Evolutionary conservation across 2,113 vertebrate species (phyloP).

Genomic region (Ginglymostoma cirratum): DNA sequence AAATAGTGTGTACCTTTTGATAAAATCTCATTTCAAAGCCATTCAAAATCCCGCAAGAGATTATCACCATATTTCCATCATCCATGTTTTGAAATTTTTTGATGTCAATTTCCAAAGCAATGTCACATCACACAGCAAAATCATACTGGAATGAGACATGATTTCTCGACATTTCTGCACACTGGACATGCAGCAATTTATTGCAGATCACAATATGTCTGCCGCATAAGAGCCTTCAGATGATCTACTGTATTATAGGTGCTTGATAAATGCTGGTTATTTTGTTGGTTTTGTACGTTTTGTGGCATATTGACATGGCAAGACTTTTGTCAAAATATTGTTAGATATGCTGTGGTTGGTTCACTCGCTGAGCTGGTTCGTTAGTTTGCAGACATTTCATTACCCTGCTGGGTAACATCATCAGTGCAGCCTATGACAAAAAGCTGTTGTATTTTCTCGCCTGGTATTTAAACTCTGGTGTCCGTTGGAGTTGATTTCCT

Average conservation of each 20-base stretch:
- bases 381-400: too few relatives aligned
- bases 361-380: too few relatives aligned
- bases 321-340: not conserved
- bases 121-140: not conserved
- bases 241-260: not conserved
- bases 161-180: not conserved
- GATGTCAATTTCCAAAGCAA: not conserved
- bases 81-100: not conserved
- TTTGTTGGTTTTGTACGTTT: not conserved
- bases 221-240: not conserved
- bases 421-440: too few relatives aligned
- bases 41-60: not conserved
- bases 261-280: not conserved
- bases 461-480: too few relatives aligned
- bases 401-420: too few relatives aligned
- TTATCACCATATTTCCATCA: not conserved
- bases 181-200: too few relatives aligned
- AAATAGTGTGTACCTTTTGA: not conserved
- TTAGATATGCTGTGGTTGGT: too few relatives aligned
- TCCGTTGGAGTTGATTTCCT: too few relatives aligned
- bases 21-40: not conserved
- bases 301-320: not conserved
- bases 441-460: too few relatives aligned
- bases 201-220: not conserved
- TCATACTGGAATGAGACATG: not conserved